These are phyloP conservation scores for Lamproptera curius DNA, from an alignment of 2,888 invertebrate species.

Conservation along the genomic window DNA sequence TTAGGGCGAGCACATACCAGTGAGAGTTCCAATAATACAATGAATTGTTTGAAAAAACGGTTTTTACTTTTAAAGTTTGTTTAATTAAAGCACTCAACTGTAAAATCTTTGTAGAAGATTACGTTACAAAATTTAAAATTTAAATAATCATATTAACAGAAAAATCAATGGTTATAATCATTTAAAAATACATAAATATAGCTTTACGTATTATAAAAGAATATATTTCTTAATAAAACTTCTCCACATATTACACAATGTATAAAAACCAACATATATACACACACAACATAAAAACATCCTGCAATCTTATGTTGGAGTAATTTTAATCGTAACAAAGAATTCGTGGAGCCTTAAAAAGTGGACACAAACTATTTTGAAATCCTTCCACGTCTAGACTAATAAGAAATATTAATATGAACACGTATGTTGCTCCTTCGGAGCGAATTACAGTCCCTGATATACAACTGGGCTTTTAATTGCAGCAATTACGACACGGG, in stretches of 20 bases:
- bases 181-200: no score
- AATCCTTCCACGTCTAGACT: slow-evolving; percentile 3
- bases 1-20: slow-evolving; percentile 17
- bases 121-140: no score
- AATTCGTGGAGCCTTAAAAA: neutral
- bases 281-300: no score
- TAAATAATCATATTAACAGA: no score
- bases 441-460: slow-evolving; percentile 4
- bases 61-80: no score
- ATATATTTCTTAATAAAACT: no score
- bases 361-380: neutral
- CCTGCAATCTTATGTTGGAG: neutral
- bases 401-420: slow-evolving; percentile 1
- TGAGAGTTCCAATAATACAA: slow-evolving; percentile 12
- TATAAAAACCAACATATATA: no score
- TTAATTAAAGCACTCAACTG: no score
- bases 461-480: slow-evolving; percentile 7
- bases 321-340: neutral
- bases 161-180: no score
- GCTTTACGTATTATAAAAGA: no score
- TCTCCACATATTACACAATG: no score
- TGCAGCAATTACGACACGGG: slow-evolving; percentile 7
- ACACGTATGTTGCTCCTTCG: neutral
- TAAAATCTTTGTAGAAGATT: no score
- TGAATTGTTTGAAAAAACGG: neutral